Conservation (phyloP, 2,113 vertebrate genomes). For the Hystrix cristata region DNA sequence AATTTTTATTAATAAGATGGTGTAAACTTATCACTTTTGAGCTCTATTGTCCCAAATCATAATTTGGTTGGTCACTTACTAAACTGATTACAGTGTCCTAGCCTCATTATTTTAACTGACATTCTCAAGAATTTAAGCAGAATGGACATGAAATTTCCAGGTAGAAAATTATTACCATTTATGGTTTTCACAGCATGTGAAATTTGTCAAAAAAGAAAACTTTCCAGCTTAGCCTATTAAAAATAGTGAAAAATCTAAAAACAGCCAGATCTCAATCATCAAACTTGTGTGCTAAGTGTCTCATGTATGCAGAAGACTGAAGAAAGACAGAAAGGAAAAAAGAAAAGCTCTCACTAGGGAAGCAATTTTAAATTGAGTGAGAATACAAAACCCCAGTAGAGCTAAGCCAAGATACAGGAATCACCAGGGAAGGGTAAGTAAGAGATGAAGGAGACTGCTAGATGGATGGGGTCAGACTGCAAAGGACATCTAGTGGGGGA, state of each 20-base stretch:
- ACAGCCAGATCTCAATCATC: constrained; percentile 53
- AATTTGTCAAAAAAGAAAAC: constrained; percentile 52
- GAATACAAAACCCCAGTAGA: background rate
- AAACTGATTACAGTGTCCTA: background rate
- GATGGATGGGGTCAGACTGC: background rate
- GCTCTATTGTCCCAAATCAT: constrained; percentile 56
- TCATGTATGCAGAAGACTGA: constrained; percentile 45
- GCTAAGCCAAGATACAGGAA: background rate
- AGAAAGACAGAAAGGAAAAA: background rate
- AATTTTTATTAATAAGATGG: constrained; percentile 41
- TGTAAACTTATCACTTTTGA: constrained; percentile 55
- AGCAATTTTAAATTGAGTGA: constrained; percentile 41
- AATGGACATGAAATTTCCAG: constrained; percentile 39
- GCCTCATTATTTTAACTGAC: constrained; percentile 7
- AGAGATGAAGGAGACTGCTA: background rate
- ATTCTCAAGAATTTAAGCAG: constrained; percentile 61
- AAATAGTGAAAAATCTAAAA: constrained; percentile 56
- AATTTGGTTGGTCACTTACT: constrained; percentile 60
- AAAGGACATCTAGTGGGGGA: background rate
- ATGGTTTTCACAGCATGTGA: constrained; percentile 54
- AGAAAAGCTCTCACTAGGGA: background rate
- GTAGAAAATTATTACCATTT: constrained; percentile 48
- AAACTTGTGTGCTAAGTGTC: background rate
- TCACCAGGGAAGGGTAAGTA: background rate
- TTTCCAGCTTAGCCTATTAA: constrained; percentile 69